Percentiles rank a stretch among this genome's conserved stretches.
phyloP scores from a whole-genome alignment of 1,140 invertebrate species.

The Trichonephila clavata region DNA sequence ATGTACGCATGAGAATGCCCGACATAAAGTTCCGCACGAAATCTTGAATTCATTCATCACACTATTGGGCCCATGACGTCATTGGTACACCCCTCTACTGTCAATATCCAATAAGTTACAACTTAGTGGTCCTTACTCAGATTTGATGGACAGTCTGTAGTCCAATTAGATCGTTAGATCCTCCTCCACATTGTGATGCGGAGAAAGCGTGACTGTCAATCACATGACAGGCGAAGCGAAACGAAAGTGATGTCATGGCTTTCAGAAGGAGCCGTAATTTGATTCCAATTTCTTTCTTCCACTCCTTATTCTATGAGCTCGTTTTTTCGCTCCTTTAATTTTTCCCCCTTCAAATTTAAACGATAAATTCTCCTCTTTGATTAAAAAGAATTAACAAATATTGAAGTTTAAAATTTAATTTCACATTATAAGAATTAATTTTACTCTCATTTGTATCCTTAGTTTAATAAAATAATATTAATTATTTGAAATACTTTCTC shows the following conservation, averaged over 20 bases:
- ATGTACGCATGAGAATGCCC: constrained; percentile 60
- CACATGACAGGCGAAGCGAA: constrained; percentile 53
- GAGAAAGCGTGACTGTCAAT: constrained; percentile 30
- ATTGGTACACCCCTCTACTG: constrained; percentile 56
- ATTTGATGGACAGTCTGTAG: constrained; percentile 36
- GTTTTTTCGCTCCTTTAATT: no score
- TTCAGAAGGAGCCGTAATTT: constrained; percentile 12
- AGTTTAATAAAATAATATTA: no score
- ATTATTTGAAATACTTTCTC: no score
- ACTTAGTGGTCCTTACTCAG: constrained; percentile 44
- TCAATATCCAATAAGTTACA: constrained; percentile 73
- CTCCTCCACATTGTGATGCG: constrained; percentile 44
- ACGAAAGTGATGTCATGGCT: constrained; percentile 43
- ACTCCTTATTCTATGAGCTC: not conserved
- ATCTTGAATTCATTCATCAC: constrained; percentile 62
- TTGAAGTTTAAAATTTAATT: no score
- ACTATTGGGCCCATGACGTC: constrained; percentile 60
- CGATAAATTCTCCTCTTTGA: no score
- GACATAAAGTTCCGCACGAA: constrained; percentile 36
- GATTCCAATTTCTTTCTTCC: constrained; percentile 6
- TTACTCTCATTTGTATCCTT: no score
- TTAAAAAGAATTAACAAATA: no score
- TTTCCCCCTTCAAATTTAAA: no score
- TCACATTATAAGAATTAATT: no score
- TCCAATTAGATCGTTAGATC: constrained; percentile 60